Conservation (phyloP, 2,888 invertebrate species). For the Proisotoma minuta region DNA sequence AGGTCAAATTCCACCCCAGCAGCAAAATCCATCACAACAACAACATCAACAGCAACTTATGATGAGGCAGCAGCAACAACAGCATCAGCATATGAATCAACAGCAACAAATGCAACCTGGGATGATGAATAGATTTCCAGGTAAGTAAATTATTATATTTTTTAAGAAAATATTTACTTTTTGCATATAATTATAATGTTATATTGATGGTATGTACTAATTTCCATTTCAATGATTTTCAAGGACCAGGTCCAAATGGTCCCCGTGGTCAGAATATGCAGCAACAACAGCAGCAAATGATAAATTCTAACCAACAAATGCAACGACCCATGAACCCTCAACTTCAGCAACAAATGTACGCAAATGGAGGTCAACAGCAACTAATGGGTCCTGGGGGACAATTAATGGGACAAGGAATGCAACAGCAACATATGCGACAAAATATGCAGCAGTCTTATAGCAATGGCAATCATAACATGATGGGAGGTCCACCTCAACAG, state of each 20-base stretch:
- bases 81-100: slow-evolving; percentile 29
- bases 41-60: slow-evolving; percentile 23
- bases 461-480: slow-evolving; percentile 7
- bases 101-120: slow-evolving; percentile 24
- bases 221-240: no score
- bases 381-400: slow-evolving; percentile 1
- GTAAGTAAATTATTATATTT: slow-evolving; percentile 23
- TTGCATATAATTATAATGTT: slow-evolving; percentile 19
- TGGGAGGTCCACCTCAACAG: slow-evolving; percentile 15
- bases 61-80: slow-evolving; percentile 14
- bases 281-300: slow-evolving; percentile 26
- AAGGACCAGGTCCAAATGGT: slow-evolving; percentile 13
- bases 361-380: slow-evolving; percentile 9
- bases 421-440: no score
- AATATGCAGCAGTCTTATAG: no score
- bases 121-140: slow-evolving; percentile 34
- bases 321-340: slow-evolving; percentile 22
- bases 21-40: slow-evolving; percentile 13
- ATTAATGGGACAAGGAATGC: slow-evolving; percentile 13
- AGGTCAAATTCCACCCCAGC: slow-evolving; percentile 12
- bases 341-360: slow-evolving; percentile 24
- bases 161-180: slow-evolving; percentile 23
- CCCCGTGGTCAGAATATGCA: slow-evolving; percentile 12
- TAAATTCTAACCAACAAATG: slow-evolving; percentile 20
- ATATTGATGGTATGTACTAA: no score